Conservation (phyloP, 2,797 vertebrate species). For the Sternotherus odoratus region DNA sequence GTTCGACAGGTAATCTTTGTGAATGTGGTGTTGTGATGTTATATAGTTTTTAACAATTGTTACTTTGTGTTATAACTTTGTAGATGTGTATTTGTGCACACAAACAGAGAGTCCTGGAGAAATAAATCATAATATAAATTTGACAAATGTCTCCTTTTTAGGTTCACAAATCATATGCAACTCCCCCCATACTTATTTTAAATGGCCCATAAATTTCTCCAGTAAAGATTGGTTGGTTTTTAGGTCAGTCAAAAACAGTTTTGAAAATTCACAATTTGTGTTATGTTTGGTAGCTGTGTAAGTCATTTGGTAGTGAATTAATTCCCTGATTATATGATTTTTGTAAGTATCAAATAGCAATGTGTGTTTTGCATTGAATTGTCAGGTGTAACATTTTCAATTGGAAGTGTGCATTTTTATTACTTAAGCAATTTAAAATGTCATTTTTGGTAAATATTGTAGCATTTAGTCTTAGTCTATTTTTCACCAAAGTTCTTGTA, state of each 20-base stretch:
- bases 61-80: rapidly evolving
- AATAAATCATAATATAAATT: not conserved
- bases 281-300: not conserved
- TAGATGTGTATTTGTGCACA: not conserved
- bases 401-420: not conserved
- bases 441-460: not conserved
- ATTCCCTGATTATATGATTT: not conserved
- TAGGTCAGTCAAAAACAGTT: not conserved
- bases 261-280: rapidly evolving
- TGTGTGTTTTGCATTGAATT: not conserved
- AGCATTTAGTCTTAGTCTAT: not conserved
- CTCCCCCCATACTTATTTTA: not conserved
- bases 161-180: not conserved
- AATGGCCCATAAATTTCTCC: rapidly evolving
- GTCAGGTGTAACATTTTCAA: not conserved
- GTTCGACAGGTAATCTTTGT: not conserved
- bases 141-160: not conserved
- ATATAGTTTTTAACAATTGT: not conserved
- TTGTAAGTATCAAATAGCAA: rapidly evolving
- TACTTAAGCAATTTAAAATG: not conserved
- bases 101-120: rapidly evolving
- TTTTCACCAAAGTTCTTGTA: not conserved
- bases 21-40: not conserved
- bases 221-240: not conserved
- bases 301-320: not conserved